Evolutionary conservation across 2,113 vertebrate species (phyloP), one percentile per base, ranked within the genome.

Genomic region (Galemys pyrenaicus): DNA sequence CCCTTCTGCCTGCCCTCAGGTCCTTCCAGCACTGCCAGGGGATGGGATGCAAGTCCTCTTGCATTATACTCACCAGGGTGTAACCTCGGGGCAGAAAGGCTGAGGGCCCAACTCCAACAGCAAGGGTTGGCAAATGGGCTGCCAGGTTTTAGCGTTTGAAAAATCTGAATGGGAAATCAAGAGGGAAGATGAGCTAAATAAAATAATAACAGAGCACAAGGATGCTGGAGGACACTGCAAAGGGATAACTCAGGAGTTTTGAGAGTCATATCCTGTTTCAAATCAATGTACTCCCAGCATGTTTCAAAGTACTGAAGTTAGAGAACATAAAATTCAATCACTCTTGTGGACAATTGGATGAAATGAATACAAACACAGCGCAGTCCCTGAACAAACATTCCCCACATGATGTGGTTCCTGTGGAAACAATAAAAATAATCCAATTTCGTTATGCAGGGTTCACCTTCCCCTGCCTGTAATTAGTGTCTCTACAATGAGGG

Each of bases 361-460:
- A 81, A 94, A 89, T 90, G 60, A 96, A 96, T 74, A 86, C 56
- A 96, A 96, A 92, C 62, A 74, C 58, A 83, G 62, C 24, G 44
- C 75, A 85, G 87, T 74, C 92, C 90, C 95, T 46, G 81, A 92
- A 17, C 92, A 93, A 96, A 95, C 94, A 96, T 96, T 96, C 68
- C 88, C 92, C 87, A 93, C 82, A 75, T 86, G 82, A 81, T 71
- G 44, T 5, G 62, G 77, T 94, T 96, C 96, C 94, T 96, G 94
- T 82, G 96, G 96, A 96, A 96, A 96, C 87, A 96, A 94, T 96
- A 94, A 96, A 97, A 95, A 94, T 91, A 94, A 94, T 96, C 90
- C 91, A 94, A 80, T 94, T 95, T 44, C 58, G 95, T 85, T 94
- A 65, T 49, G 30, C 41, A 71, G 88, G 2, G 4, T 60, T 92